Percentiles rank a stretch among this genome's conserved stretches.
These are phyloP conservation scores for Tipula confusa DNA, from an alignment of 2,888 invertebrate species.

Conservation along the genomic window DNA sequence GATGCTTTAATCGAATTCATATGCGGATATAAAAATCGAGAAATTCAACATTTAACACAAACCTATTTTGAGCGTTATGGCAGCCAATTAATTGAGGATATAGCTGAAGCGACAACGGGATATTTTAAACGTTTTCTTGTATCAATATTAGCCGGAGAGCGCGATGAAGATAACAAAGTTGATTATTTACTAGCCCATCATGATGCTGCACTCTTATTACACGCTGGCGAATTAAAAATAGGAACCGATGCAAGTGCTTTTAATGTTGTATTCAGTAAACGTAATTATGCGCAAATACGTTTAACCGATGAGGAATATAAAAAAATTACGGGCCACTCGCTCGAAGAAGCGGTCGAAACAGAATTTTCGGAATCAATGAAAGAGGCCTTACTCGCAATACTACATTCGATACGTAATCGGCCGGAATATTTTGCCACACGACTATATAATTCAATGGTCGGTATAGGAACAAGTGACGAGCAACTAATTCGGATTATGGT, in stretches of 20 bases:
- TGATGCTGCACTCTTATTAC: slow-evolving; percentile 75
- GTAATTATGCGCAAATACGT: slow-evolving; percentile 62
- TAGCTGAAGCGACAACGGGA: slow-evolving; percentile 85
- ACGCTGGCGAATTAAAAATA: slow-evolving; percentile 63
- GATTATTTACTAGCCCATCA: slow-evolving; percentile 68
- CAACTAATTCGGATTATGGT: slow-evolving; percentile 80
- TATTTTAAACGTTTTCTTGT: slow-evolving; percentile 76
- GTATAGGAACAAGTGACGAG: slow-evolving; percentile 81
- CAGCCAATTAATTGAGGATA: slow-evolving; percentile 65
- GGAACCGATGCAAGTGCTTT: slow-evolving; percentile 87
- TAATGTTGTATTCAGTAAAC: slow-evolving; percentile 76
- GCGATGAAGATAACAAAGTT: slow-evolving; percentile 68
- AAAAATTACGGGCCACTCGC: slow-evolving; percentile 69
- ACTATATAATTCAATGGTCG: slow-evolving; percentile 83
- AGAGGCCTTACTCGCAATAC: slow-evolving; percentile 75
- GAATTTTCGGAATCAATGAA: slow-evolving; percentile 80
- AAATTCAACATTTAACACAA: slow-evolving; percentile 72
- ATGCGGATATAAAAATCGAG: slow-evolving; percentile 80
- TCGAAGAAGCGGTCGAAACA: slow-evolving; percentile 72
- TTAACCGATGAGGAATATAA: slow-evolving; percentile 54
- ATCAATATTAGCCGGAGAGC: slow-evolving; percentile 68
- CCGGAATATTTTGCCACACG: slow-evolving; percentile 81
- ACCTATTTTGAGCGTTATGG: slow-evolving; percentile 63
- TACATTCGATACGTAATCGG: slow-evolving; percentile 74
- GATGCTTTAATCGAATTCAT: slow-evolving; percentile 86